Evolutionary conservation across 2,888 invertebrate species (phyloP).

Genomic region (Hybos culiciformis): DNA sequence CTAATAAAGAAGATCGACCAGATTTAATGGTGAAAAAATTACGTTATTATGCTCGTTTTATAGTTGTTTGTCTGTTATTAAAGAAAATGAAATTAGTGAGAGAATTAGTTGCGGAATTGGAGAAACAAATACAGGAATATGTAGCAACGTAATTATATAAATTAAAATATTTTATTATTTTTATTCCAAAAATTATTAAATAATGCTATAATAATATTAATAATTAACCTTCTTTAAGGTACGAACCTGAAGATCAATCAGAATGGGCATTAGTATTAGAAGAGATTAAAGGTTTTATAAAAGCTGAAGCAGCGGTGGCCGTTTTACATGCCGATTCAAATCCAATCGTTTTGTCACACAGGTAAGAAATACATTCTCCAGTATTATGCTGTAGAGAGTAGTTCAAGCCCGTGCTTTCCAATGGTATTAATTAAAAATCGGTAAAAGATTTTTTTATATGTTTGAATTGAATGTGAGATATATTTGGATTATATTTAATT

Average conservation of each 20-base stretch:
- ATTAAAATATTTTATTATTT: neutral
- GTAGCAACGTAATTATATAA: constrained; percentile 50
- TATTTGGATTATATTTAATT: neutral
- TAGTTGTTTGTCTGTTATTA: constrained; percentile 85
- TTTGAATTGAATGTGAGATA: neutral
- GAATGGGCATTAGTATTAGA: constrained; percentile 92
- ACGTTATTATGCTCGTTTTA: constrained; percentile 88
- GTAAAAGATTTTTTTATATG: constrained; percentile 1
- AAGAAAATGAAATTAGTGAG: constrained; percentile 87
- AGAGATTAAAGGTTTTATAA: constrained; percentile 88
- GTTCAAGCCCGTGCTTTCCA: constrained; percentile 37
- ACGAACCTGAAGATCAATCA: constrained; percentile 92
- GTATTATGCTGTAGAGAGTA: constrained; percentile 14
- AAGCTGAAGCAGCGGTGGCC: constrained; percentile 78
- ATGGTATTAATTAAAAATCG: constrained; percentile 12
- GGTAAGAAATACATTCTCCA: constrained; percentile 38
- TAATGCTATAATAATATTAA: too few relatives aligned
- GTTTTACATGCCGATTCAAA: constrained; percentile 79
- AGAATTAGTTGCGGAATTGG: constrained; percentile 82
- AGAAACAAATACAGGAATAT: constrained; percentile 89
- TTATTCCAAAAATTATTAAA: neutral
- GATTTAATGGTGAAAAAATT: constrained; percentile 96
- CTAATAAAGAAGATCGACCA: constrained; percentile 83
- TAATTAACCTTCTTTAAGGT: constrained; percentile 31
- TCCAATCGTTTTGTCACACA: constrained; percentile 75